A percentile compares a stretch with the other conserved stretches of the same genome.
phyloP scores from a whole-genome alignment of 2,797 vertebrate species.

The Gambelia wislizenii region DNA sequence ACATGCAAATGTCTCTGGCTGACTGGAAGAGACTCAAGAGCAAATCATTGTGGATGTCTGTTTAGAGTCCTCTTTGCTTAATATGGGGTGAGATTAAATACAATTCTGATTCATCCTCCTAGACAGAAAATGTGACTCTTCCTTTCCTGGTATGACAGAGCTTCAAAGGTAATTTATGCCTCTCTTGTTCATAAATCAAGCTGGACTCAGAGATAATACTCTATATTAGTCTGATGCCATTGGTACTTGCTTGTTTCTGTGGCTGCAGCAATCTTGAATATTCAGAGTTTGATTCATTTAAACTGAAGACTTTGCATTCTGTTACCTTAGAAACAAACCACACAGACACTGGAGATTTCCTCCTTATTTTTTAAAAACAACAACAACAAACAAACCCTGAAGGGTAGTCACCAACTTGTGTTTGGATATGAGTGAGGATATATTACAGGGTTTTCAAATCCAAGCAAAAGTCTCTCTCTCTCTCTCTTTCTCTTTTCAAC shows the following conservation, averaged over 20 bases:
- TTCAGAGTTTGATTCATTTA: conserved; percentile 67
- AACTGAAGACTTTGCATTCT: conserved; percentile 51
- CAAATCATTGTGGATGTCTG: conserved; percentile 42
- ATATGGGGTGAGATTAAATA: conserved; percentile 66
- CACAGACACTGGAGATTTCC: conserved; percentile 60
- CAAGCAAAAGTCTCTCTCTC: conserved; percentile 19
- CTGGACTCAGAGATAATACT: conserved; percentile 24
- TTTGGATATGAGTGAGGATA: conserved; percentile 38
- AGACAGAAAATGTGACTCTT: conserved; percentile 14
- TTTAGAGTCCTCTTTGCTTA: conserved; percentile 52
- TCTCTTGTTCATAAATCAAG: conserved; percentile 52
- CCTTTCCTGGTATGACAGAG: conserved; percentile 17
- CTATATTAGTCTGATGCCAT: conserved; percentile 26
- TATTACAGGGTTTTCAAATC: conserved; percentile 40
- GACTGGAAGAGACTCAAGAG: conserved; percentile 40
- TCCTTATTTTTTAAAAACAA: conserved; percentile 17
- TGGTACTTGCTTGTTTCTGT: conserved; percentile 57
- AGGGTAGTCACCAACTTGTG: conserved; percentile 58
- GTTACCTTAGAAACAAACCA: conserved; percentile 77
- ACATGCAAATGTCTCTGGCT: conserved; percentile 58
- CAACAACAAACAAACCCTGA: conserved; percentile 29
- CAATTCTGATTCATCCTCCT: conserved; percentile 56
- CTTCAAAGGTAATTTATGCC: conserved; percentile 43
- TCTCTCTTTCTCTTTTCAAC: too few relatives aligned
- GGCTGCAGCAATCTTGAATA: conserved; percentile 68